phyloP scores from a whole-genome alignment of 2,797 vertebrate genomes.

The Muraenolepis orangiensis region DNA sequence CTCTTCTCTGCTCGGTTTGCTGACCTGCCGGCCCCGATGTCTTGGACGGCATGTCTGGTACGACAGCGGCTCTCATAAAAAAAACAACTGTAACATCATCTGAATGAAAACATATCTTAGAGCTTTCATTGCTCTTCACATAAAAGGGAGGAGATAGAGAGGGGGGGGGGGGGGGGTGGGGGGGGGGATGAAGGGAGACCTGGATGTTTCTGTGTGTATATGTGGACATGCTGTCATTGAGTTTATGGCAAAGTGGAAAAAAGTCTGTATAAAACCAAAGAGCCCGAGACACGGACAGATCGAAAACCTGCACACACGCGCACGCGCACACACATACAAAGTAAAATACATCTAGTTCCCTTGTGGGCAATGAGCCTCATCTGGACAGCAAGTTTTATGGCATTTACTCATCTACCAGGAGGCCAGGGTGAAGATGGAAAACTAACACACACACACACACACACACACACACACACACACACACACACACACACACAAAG shows the following conservation, averaged over 20 bases:
- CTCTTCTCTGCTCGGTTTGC: too few relatives aligned
- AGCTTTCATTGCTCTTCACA: constrained; percentile 24
- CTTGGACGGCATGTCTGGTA: not conserved
- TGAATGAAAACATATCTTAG: constrained; percentile 25
- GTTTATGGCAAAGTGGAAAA: constrained; percentile 48
- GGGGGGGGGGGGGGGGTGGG: not conserved
- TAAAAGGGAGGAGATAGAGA: constrained; percentile 30
- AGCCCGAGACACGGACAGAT: too few relatives aligned
- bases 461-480: too few relatives aligned
- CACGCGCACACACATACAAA: constrained; percentile 3
- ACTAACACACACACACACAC: too few relatives aligned
- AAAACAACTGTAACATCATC: constrained; percentile 18
- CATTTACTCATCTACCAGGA: constrained; percentile 42
- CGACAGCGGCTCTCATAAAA: not conserved
- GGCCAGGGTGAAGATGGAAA: constrained; percentile 1
- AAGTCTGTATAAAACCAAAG: constrained; percentile 34
- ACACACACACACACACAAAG: not conserved
- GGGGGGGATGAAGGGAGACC: not conserved
- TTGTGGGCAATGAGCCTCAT: constrained; percentile 34
- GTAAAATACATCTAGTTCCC: constrained; percentile 24
- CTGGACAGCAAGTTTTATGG: constrained; percentile 46
- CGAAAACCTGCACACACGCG: not conserved
- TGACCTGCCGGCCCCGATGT: not conserved
- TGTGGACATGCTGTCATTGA: constrained; percentile 44
- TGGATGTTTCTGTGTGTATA: constrained; percentile 29